Base-by-base conservation (phyloP, 1,140 invertebrate species). In the Drosophila dunni region DNA sequence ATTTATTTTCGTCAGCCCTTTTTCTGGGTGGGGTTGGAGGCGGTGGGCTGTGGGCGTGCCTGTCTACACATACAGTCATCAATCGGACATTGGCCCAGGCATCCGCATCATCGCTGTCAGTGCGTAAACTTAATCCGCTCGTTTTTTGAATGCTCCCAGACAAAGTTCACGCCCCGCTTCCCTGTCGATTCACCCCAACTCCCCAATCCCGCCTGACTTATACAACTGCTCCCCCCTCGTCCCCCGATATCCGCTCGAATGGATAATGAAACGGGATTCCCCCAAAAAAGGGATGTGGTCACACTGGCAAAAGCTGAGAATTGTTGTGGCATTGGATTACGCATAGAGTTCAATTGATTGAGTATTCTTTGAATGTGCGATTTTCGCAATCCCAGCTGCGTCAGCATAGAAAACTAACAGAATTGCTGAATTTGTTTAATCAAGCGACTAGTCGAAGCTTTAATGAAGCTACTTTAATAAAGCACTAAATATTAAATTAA, bases 11-110 rank as follows among this genome's bases (percentile, higher is more conserved):
- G 62, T 29, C 40, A 45, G 67, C 46, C 45, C 44, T 60, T 45
- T 54, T 40, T 45, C 1, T n/a, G 44, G 44, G 3, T 24, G 17
- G 57, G 7, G 8, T 2, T 15, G 40, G 6, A 33, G 24, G 11
- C 7, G n/a, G 1, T 4, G 15, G 13, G 13, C 11, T 5, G n/a
- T 50, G 34, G 56, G 36, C 56, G 51, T 51, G 44, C 51, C 66
- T 77, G 77, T 67, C 66, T 68, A 69, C 79, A 79, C 68, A 74
- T 86, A 60, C 64, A 75, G 64, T 66, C 74, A 85, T 84, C 81
- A 84, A 74, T 78, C 64, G 81, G 77, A 46, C 81, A 83, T 66
- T 80, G 73, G 61, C 60, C 46, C 29, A 38, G 53, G 11, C 56
- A 46, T 24, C 40, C 36, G 11, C 56, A 46, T 24, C 40, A 46